A percentile compares a stretch with the other conserved stretches of the same genome.
Evolutionary conservation across 2,888 invertebrate genomes (phyloP).

Genomic region (Athetis lepigone): DNA sequence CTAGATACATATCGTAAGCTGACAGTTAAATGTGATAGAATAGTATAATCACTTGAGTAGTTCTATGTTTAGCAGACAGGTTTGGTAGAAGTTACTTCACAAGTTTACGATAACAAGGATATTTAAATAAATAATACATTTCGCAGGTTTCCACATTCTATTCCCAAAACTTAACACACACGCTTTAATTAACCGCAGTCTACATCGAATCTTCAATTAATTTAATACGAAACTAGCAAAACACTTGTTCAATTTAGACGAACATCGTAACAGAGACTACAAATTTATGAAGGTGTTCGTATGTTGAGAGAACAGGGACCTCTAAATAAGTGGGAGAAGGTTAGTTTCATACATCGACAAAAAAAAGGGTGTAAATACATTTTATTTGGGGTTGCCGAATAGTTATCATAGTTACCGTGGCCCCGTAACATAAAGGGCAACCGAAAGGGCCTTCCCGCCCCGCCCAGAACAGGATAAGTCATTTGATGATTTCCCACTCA

Average conservation of each 20-base stretch:
- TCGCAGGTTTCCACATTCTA: conserved; percentile 5
- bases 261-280: conserved; percentile 44
- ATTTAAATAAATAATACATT: neutral
- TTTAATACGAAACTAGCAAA: conserved; percentile 40
- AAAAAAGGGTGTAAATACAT: too few relatives aligned
- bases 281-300: conserved; percentile 57
- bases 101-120: neutral
- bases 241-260: conserved; percentile 53
- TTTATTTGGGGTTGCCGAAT: too few relatives aligned
- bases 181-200: neutral
- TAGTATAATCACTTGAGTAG: too few relatives aligned
- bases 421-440: too few relatives aligned
- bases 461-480: too few relatives aligned
- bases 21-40: too few relatives aligned
- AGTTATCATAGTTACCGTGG: too few relatives aligned
- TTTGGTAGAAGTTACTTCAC: too few relatives aligned
- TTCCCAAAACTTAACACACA: neutral
- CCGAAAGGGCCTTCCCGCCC: too few relatives aligned
- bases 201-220: conserved; percentile 33
- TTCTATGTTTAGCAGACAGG: too few relatives aligned
- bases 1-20: too few relatives aligned
- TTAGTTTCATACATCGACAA: rapidly evolving
- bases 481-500: too few relatives aligned
- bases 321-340: conserved; percentile 5
- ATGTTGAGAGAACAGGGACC: conserved; percentile 18